A percentile compares a stretch with the other conserved stretches of the same genome.
Conservation (phyloP, 2,888 invertebrate genomes). For the Napeogenes inachia region DNA sequence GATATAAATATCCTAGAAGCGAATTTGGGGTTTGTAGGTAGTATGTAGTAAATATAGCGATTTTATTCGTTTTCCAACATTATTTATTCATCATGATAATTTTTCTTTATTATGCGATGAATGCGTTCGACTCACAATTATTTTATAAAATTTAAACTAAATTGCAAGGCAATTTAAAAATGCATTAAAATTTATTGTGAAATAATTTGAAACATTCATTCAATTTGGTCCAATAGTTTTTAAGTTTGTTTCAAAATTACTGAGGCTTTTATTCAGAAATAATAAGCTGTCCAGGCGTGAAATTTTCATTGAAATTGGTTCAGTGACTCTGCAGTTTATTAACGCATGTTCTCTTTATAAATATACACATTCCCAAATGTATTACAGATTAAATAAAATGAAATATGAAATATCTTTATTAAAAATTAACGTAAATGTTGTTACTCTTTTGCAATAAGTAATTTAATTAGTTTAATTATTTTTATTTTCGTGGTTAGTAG, state of each 20-base stretch:
- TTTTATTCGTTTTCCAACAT: no score
- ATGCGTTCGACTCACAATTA: no score
- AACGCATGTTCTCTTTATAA: constrained; percentile 29
- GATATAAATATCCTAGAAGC: no score
- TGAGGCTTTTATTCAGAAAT: constrained; percentile 27
- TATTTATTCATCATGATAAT: no score
- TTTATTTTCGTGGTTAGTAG: no score
- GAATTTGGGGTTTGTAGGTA: no score
- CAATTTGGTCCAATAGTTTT: constrained; percentile 27
- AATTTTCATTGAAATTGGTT: constrained; percentile 34
- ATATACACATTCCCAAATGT: constrained; percentile 27
- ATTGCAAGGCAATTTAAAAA: not conserved
- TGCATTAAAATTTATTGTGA: constrained; percentile 12
- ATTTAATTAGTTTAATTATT: no score
- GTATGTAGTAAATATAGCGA: no score
- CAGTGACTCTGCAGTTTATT: constrained; percentile 31
- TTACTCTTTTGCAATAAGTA: no score
- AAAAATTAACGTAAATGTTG: not conserved
- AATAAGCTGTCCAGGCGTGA: constrained; percentile 30
- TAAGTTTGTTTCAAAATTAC: constrained; percentile 31
- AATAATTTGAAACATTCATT: constrained; percentile 28
- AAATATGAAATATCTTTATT: constrained; percentile 10
- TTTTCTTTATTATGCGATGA: no score
- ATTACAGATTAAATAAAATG: constrained; percentile 17
- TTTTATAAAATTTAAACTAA: not conserved